Base-by-base conservation (phyloP, 2,113 vertebrate genomes). In the Papio anubis region DNA sequence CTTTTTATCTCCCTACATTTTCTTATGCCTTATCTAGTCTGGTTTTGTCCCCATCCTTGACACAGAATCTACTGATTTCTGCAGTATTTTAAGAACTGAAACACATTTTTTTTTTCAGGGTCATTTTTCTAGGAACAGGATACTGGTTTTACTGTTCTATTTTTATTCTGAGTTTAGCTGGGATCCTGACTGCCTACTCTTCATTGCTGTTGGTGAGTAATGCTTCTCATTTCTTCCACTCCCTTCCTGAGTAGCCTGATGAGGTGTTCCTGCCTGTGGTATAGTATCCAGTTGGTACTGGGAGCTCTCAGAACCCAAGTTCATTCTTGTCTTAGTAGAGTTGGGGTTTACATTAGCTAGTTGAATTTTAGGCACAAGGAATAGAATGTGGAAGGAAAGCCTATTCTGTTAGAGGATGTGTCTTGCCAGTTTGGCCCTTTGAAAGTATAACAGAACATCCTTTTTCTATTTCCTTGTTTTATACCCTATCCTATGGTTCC, bases 91-190 rank as follows among this genome's bases (percentile, higher is more conserved):
- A 96, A 96, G 21, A 30, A 75, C 27, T 93, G 72, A 95, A 98
- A 96, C n/a, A 20, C 30, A 21, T 93, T 97, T 98, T 97, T 98
- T 98, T 98, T 98, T 98, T 61, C 96, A 98, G 98, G 98, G 97
- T 96, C 5, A 7, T 81, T 93, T 97, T 82, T 91, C 61, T 98
- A 91, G 40, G 92, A 82, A 76, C 95, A 94, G 87, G 92, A 94
- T 5, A 16, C 18, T 98, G 98, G 97, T 90, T 94, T 93, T 97
- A 94, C 57, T 96, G 94, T 78, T 97, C 98, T 55, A 66, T 97
- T 93, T 8, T 97, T 68, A 10, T 97, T 59, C 90, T 97, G 95
- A 97, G 95, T 94, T 6, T 95, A n/a, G 6, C 61, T 89, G 94
- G 66, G 43, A 94, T 93, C 89, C 4, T 98, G 82, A 10, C 48